Percentiles rank a stretch among this genome's conserved stretches.
Evolutionary conservation across 2,113 vertebrate genomes (phyloP).

Genomic region (Heterochromis multidens): DNA sequence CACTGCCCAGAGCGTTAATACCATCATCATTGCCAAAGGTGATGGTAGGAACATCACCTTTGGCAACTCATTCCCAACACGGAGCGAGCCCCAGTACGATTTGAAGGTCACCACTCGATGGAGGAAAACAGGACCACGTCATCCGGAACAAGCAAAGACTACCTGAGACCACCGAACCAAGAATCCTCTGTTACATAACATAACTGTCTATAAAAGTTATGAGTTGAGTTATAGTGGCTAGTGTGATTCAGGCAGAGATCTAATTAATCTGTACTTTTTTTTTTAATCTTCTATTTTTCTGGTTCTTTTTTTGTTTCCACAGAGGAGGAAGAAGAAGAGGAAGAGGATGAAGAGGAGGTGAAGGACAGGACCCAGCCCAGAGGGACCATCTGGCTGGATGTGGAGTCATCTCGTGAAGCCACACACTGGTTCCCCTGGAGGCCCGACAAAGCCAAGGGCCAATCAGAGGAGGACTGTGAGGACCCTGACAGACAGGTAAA

Average conservation of each 20-base stretch:
- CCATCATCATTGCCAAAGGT: too few species aligned
- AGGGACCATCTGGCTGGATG: constrained; percentile 84
- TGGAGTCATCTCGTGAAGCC: constrained; percentile 85
- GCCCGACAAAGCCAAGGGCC: constrained; percentile 86
- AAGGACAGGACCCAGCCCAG: constrained; percentile 83
- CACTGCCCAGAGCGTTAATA: too few species aligned
- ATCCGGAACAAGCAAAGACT: too few species aligned
- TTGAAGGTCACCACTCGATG: too few species aligned
- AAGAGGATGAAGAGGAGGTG: constrained; percentile 85
- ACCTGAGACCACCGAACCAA: background rate
- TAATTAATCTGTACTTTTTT: background rate
- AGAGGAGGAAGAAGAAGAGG: constrained; percentile 85
- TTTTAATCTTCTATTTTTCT: background rate
- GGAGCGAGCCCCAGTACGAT: too few species aligned
- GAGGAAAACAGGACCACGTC: too few species aligned
- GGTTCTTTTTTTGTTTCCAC: background rate
- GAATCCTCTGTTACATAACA: accelerated
- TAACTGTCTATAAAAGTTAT: background rate
- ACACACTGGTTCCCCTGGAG: constrained; percentile 93
- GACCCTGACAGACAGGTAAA: constrained; percentile 94
- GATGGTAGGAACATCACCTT: too few species aligned
- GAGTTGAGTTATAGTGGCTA: background rate
- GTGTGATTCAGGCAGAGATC: background rate
- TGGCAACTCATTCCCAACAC: too few species aligned
- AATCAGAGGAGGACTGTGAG: constrained; percentile 92